phyloP scores from a whole-genome alignment of 2,113 vertebrate species.

The Ctenodactylus gundi region DNA sequence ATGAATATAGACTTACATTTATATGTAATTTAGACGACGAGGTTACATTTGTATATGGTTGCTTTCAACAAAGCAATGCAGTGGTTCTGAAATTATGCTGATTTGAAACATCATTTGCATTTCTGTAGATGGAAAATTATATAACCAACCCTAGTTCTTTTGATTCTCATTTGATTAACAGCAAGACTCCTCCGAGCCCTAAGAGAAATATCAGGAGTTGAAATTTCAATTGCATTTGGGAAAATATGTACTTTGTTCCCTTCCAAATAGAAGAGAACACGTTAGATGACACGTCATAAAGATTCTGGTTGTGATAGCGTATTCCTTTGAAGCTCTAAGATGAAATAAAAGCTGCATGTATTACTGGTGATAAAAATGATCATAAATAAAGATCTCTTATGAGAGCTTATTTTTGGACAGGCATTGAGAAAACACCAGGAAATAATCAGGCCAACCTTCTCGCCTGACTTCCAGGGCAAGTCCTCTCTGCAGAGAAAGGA shows the following conservation, averaged over 20 bases:
- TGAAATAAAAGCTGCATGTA: slow-evolving; percentile 20
- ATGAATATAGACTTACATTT: background rate
- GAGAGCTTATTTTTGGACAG: background rate
- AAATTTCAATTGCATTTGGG: slow-evolving; percentile 35
- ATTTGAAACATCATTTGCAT: slow-evolving; percentile 55
- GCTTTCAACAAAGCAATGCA: slow-evolving; percentile 8
- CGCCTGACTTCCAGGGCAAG: background rate
- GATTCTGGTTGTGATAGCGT: background rate
- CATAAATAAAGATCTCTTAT: background rate
- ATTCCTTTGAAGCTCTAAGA: slow-evolving; percentile 40
- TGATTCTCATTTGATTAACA: slow-evolving; percentile 42
- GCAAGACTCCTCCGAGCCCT: background rate
- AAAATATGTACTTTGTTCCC: slow-evolving; percentile 42
- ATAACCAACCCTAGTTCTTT: slow-evolving; percentile 34
- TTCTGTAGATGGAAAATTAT: slow-evolving; percentile 44
- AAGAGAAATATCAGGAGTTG: slow-evolving; percentile 11
- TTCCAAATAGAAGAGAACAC: background rate
- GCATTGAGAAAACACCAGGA: background rate
- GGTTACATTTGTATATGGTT: background rate
- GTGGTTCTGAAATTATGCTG: slow-evolving; percentile 27
- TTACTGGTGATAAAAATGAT: slow-evolving; percentile 33
- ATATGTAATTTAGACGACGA: background rate
- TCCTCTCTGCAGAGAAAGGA: background rate
- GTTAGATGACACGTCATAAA: slow-evolving; percentile 17
- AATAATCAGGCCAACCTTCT: background rate